Evolutionary conservation across 2,888 invertebrate species (phyloP).

Genomic region (Ametastegia equiseti): DNA sequence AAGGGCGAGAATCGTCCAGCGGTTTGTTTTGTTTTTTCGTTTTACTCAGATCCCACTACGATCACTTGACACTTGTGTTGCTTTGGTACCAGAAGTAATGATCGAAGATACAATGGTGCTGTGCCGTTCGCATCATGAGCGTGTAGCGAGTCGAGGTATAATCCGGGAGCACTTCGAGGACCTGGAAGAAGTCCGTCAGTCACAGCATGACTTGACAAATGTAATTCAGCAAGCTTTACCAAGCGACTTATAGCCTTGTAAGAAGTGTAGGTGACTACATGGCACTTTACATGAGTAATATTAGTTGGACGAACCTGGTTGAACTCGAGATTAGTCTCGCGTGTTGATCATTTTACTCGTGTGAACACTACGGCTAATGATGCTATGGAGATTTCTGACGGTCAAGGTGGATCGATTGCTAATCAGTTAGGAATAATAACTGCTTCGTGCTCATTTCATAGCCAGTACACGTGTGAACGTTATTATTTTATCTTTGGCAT

Average conservation of each 20-base stretch:
- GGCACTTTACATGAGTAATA: constrained; percentile 13
- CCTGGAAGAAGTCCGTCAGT: constrained; percentile 16
- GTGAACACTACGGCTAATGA: not conserved
- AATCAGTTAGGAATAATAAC: not conserved
- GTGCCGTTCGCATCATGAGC: not conserved
- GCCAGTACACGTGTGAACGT: not conserved
- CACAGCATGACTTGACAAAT: constrained; percentile 38
- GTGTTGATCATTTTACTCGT: constrained; percentile 25
- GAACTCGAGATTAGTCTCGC: constrained; percentile 23
- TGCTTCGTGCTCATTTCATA: constrained; percentile 1
- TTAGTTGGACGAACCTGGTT: not conserved
- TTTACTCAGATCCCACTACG: not conserved
- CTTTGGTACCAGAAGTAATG: not conserved
- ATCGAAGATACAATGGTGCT: not conserved
- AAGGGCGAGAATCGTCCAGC: not conserved
- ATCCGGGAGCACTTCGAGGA: not conserved
- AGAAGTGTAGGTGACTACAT: constrained; percentile 30
- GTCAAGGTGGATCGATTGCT: constrained; percentile 5
- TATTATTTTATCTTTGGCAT: constrained; percentile 15
- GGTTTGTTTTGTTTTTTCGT: not conserved
- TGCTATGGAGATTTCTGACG: not conserved
- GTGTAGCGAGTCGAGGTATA: not conserved
- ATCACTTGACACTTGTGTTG: not conserved
- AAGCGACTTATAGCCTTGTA: not conserved
- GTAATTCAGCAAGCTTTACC: not conserved